A percentile compares a stretch with the other conserved stretches of the same genome.
Evolutionary conservation across 2,113 vertebrate genomes (phyloP).

Genomic region (Pterophyllum scalare): DNA sequence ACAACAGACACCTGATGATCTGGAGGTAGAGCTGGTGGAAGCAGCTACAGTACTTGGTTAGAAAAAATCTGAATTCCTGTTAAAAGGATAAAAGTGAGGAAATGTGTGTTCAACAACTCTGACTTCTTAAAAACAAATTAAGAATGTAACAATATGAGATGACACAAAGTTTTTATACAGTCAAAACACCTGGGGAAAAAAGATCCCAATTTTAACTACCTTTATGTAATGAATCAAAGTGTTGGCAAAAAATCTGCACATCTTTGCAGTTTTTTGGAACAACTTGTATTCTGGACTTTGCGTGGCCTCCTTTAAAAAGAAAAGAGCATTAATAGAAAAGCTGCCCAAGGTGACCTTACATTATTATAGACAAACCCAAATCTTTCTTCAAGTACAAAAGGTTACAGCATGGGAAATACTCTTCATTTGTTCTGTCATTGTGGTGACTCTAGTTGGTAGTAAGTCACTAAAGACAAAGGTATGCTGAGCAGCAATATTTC

Average conservation of each 20-base stretch:
- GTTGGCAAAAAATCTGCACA: conserved; percentile 95
- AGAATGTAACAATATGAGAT: neutral
- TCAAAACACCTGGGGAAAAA: neutral
- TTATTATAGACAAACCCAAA: accelerated
- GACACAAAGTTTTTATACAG: accelerated
- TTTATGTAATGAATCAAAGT: conserved; percentile 94
- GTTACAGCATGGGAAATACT: neutral
- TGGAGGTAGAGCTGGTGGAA: conserved; percentile 91
- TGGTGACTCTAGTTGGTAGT: neutral
- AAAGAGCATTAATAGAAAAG: conserved; percentile 22
- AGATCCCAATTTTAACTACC: conserved; percentile 71
- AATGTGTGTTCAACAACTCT: neutral
- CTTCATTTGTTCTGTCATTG: neutral
- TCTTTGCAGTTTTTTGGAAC: conserved; percentile 93
- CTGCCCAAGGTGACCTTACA: neutral
- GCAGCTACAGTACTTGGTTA: conserved; percentile 81
- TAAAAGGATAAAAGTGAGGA: neutral
- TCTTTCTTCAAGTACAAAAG: neutral
- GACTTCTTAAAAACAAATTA: neutral
- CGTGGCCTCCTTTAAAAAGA: conserved; percentile 80
- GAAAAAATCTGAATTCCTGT: conserved; percentile 91
- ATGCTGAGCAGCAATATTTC: neutral
- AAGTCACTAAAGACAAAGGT: conserved; percentile 1
- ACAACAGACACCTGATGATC: conserved; percentile 84
- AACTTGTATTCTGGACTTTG: conserved; percentile 85